Evolutionary conservation across 1,140 invertebrate genomes (phyloP).

Genomic region (Phenacoccus solenopsis): DNA sequence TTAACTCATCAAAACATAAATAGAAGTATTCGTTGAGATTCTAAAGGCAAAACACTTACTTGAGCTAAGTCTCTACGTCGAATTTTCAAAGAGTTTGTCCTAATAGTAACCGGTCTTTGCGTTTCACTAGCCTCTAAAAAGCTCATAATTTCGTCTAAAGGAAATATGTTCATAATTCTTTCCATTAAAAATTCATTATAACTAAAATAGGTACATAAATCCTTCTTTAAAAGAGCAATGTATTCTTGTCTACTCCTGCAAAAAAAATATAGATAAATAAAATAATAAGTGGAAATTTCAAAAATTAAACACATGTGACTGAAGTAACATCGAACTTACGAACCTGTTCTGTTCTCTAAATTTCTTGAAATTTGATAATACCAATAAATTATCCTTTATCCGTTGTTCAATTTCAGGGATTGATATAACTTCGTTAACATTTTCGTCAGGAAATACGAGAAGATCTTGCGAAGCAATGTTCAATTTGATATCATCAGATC

Average conservation of each 20-base stretch:
- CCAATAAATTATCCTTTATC: constrained; percentile 76
- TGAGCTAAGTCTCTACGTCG: constrained; percentile 85
- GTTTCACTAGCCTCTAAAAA: constrained; percentile 96
- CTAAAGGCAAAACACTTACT: constrained; percentile 30
- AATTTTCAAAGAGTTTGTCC: constrained; percentile 93
- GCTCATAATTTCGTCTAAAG: constrained; percentile 76
- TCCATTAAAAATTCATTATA: constrained; percentile 96
- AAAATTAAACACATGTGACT: background rate
- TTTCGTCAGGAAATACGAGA: constrained; percentile 62
- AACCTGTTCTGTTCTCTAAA: constrained; percentile 55
- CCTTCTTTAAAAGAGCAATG: constrained; percentile 57
- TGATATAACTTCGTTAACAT: constrained; percentile 55
- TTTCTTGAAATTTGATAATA: constrained; percentile 79
- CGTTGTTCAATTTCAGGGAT: constrained; percentile 76
- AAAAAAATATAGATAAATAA: constrained; percentile 4
- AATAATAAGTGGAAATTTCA: background rate
- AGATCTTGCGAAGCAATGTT: constrained; percentile 59
- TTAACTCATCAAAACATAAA: background rate
- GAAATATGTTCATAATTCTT: constrained; percentile 86
- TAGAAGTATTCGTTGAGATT: background rate
- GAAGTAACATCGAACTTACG: background rate
- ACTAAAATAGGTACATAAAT: constrained; percentile 90
- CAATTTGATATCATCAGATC: constrained; percentile 58
- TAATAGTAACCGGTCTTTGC: constrained; percentile 85
- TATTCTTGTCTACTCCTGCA: constrained; percentile 67